Percentiles rank a stretch among this genome's conserved stretches.
Evolutionary conservation across 2,888 invertebrate species (phyloP).

Genomic region (Elmis aenea): DNA sequence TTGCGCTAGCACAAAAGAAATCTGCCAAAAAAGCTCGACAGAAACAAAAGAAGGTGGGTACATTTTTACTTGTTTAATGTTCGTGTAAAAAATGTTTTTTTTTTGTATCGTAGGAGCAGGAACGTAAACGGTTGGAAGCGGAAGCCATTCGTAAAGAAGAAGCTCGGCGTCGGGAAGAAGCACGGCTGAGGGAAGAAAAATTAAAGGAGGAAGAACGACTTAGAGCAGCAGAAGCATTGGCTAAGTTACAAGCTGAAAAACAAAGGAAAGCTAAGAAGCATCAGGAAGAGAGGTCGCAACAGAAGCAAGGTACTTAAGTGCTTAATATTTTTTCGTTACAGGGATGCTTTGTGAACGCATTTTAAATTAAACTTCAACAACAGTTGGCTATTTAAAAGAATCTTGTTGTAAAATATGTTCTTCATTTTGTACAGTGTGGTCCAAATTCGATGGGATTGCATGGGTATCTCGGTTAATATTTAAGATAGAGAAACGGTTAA

Average conservation of each 20-base stretch:
- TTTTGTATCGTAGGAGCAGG: slow-evolving; percentile 42
- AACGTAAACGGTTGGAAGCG: slow-evolving; percentile 35
- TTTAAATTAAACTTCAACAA: no score
- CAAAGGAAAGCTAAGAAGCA: slow-evolving; percentile 22
- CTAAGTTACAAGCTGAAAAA: slow-evolving; percentile 19
- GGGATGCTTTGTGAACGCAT: no score
- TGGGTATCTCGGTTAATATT: no score
- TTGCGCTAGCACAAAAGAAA: slow-evolving; percentile 55
- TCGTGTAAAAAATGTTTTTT: no score
- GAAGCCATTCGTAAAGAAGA: slow-evolving; percentile 32
- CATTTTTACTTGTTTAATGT: slow-evolving; percentile 1
- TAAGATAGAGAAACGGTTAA: no score
- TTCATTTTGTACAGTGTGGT: no score
- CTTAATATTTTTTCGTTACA: no score
- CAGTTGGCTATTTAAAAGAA: no score
- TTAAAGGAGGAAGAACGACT: slow-evolving; percentile 28
- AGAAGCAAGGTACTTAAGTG: slow-evolving; percentile 15
- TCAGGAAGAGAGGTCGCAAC: slow-evolving; percentile 16
- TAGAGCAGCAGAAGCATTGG: slow-evolving; percentile 21
- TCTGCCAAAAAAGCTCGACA: slow-evolving; percentile 80
- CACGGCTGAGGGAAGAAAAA: slow-evolving; percentile 35
- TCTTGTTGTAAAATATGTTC: no score
- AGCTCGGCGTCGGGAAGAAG: slow-evolving; percentile 36
- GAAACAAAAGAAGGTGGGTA: slow-evolving; percentile 65
- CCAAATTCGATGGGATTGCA: no score